Percentiles rank a stretch among this genome's conserved stretches.
Conservation (phyloP, 1,140 invertebrate species). For the Gonatopus flavifemur region DNA sequence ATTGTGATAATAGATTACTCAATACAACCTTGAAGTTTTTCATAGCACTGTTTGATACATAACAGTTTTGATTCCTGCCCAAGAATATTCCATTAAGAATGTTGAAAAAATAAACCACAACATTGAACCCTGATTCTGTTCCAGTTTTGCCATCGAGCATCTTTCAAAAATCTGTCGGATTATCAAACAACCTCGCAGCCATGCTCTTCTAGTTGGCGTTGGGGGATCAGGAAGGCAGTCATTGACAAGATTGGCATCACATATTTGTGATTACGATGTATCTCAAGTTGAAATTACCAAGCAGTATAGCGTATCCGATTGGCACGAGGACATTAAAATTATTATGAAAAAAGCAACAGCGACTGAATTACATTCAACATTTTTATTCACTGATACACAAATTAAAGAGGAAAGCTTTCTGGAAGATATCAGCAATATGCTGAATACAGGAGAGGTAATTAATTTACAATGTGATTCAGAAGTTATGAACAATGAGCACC, state of each 20-base stretch:
- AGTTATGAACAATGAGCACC: background rate
- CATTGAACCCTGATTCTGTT: slow-evolving; percentile 14
- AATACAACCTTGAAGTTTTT: too few relatives aligned
- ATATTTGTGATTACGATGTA: slow-evolving; percentile 92
- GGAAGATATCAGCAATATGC: slow-evolving; percentile 91
- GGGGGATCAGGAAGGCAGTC: slow-evolving; percentile 93
- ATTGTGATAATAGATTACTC: too few relatives aligned
- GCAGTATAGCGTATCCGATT: slow-evolving; percentile 80
- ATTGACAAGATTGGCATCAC: slow-evolving; percentile 82
- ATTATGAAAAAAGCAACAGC: slow-evolving; percentile 80
- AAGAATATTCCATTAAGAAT: too few relatives aligned
- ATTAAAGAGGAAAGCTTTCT: slow-evolving; percentile 93
- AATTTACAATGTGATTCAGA: slow-evolving; percentile 64
- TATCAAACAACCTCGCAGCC: slow-evolving; percentile 86
- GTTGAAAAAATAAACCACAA: too few relatives aligned
- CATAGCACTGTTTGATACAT: too few relatives aligned
- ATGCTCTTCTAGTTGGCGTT: slow-evolving; percentile 83
- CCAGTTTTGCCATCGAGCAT: slow-evolving; percentile 91
- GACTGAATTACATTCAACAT: slow-evolving; percentile 85
- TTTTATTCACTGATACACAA: slow-evolving; percentile 88
- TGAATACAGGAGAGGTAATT: slow-evolving; percentile 91
- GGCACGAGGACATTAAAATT: slow-evolving; percentile 87
- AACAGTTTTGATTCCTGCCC: too few relatives aligned
- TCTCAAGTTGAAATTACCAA: slow-evolving; percentile 91
- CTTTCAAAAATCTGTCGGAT: slow-evolving; percentile 89